Evolutionary conservation across 1,140 invertebrate species (phyloP).

Genomic region (Linepithema humile): DNA sequence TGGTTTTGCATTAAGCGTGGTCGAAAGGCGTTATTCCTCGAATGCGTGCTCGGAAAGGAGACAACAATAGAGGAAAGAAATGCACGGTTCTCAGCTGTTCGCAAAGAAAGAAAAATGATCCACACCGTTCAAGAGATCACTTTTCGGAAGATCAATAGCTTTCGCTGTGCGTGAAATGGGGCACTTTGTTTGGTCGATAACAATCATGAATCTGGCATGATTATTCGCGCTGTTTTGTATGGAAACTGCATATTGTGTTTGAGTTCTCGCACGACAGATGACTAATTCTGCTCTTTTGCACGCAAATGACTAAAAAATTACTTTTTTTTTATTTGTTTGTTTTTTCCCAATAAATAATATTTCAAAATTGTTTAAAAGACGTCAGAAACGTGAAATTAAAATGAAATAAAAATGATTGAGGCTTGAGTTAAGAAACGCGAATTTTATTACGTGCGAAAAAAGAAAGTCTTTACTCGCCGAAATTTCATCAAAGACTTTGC

Average conservation of each 20-base stretch:
- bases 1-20: conserved; percentile 17
- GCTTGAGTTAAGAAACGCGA: too few species aligned
- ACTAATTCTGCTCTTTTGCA: not conserved
- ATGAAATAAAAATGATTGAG: too few species aligned
- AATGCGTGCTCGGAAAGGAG: conserved; percentile 9
- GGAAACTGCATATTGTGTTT: too few species aligned
- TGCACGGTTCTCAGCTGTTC: not conserved
- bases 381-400: too few species aligned
- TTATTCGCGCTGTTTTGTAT: conserved; percentile 52
- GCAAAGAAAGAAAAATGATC: conserved; percentile 28
- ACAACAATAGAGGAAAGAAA: conserved; percentile 27
- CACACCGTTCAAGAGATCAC: conserved; percentile 18
- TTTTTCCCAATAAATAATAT: not conserved
- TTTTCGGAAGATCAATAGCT: conserved; percentile 10
- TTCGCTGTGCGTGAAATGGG: conserved; percentile 30
- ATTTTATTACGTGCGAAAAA: too few species aligned
- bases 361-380: too few species aligned
- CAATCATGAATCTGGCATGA: conserved; percentile 31
- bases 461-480: too few species aligned
- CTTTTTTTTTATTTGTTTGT: not conserved
- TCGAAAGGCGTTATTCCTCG: not conserved
- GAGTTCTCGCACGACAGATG: not conserved
- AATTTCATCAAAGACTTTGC: too few species aligned
- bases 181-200: conserved; percentile 43
- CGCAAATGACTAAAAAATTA: not conserved